Evolutionary conservation across 35 echinoderm and acorn worm genomes (phyloP), one percentile per base, ranked within the genome.

Genomic region (Holothuria glaberrima): DNA sequence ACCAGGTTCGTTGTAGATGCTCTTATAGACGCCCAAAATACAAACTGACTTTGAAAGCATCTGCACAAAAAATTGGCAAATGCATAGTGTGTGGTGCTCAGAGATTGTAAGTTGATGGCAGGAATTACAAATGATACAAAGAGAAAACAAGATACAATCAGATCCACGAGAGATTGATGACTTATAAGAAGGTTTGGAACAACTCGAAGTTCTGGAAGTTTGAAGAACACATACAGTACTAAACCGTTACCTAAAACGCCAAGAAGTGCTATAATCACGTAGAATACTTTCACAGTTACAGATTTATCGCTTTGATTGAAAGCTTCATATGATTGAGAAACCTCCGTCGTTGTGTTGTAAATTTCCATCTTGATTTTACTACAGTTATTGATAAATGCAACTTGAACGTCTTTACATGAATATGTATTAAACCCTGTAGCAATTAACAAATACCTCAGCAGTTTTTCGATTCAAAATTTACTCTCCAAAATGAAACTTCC

Each of bases 1-100:
- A 90, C 89, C 71, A 90, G 56, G 44, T 90, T 90, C 13, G 69
- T 79, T 12, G 74, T 90, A 21, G 89, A 90, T 46, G 60, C 59
- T 1, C 30, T 12, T 65, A 80, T 65, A 3, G 34, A 46, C 9
- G 73, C 73, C 89, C 89, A 90, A 24, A 59, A 66, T 14, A 82
- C 9, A 26, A 59, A 90, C 38, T 62, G 48, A 38, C 50, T 62
- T 26, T 41, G 25, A 58, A 48, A 82, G 13, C 80, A 17, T 64
- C 44, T 82, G 24, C 89, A 90, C 18, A 81, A 4, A 66, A 90
- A 80, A 5, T 34, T 46, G 31, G 71, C 89, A 52, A 71, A 31
- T 2, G 65, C 56, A 46, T 72, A 41, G 52, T 59, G 19, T 36
- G 80, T 61, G 12, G 52, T 36, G 18, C 33, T 32, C 59, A 84